A percentile compares a stretch with the other conserved stretches of the same genome.
Evolutionary conservation across 2,888 invertebrate species (phyloP).

Genomic region (Thelaira solivaga): DNA sequence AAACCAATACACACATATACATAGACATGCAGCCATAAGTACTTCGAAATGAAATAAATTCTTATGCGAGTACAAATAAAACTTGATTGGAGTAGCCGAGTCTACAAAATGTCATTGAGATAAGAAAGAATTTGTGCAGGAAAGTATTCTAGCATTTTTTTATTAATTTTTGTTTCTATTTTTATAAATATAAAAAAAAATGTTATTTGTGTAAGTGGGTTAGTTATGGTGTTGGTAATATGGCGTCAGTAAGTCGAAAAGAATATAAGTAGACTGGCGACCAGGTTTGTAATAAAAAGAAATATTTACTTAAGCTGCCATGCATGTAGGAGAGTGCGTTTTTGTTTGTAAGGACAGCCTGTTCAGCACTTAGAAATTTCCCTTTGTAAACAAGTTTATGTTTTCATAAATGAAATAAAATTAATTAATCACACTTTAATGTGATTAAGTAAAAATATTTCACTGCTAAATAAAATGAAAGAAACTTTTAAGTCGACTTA

Average conservation of each 20-base stretch:
- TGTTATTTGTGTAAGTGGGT: neutral
- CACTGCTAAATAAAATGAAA: too few relatives aligned
- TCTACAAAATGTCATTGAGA: neutral
- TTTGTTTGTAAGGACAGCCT: conserved; percentile 4
- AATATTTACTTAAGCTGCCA: neutral
- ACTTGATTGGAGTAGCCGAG: too few relatives aligned
- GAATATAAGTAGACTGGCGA: neutral
- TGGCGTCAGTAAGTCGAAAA: conserved; percentile 22
- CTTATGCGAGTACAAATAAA: too few relatives aligned
- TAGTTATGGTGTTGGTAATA: neutral
- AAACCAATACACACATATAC: neutral
- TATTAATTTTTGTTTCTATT: neutral
- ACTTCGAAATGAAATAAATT: neutral
- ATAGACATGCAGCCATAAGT: neutral
- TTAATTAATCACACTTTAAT: too few relatives aligned
- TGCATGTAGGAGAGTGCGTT: neutral
- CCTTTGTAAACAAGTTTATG: too few relatives aligned
- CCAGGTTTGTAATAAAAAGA: neutral
- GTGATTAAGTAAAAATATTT: too few relatives aligned
- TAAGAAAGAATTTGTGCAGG: neutral
- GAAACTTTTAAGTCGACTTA: too few relatives aligned
- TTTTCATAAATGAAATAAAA: too few relatives aligned
- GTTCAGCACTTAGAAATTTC: too few relatives aligned
- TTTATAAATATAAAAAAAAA: neutral
- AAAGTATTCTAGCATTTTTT: neutral